Percentiles rank a stretch among this genome's conserved stretches.
Evolutionary conservation across 1,140 invertebrate genomes (phyloP).

Genomic region (Zaprionus tsacasi): DNA sequence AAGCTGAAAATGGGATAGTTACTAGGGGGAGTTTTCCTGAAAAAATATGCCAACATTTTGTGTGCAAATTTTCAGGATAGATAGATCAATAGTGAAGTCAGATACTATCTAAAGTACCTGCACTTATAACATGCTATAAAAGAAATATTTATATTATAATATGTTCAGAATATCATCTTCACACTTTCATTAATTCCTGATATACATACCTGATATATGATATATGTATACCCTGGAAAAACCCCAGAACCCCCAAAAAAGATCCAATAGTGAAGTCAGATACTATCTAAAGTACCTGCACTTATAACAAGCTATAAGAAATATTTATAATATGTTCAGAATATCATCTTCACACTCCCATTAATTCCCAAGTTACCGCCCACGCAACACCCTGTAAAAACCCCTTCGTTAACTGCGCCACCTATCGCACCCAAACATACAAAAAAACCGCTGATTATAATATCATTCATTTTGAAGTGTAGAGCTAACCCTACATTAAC

Average conservation of each 20-base stretch:
- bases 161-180: too few species aligned
- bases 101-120: not conserved
- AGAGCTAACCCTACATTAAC: not conserved
- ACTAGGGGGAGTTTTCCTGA: not conserved
- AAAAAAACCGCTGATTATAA: constrained; percentile 63
- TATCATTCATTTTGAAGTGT: constrained; percentile 40
- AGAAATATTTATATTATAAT: too few species aligned
- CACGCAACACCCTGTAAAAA: not conserved
- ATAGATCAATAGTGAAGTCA: not conserved
- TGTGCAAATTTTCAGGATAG: not conserved
- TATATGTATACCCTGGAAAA: too few species aligned
- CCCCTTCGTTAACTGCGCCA: not conserved
- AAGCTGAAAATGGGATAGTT: not conserved
- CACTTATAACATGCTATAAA: not conserved
- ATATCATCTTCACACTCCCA: not conserved
- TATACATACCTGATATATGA: too few species aligned
- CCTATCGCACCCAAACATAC: not conserved
- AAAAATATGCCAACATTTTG: not conserved
- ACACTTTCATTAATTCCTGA: too few species aligned
- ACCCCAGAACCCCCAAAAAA: too few species aligned
- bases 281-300: not conserved
- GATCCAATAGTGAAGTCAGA: not conserved
- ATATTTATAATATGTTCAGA: too few species aligned
- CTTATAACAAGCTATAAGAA: too few species aligned
- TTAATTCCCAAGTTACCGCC: not conserved